Conservation (phyloP, 2,888 invertebrate species). For the Orthonychiurus folsomi region DNA sequence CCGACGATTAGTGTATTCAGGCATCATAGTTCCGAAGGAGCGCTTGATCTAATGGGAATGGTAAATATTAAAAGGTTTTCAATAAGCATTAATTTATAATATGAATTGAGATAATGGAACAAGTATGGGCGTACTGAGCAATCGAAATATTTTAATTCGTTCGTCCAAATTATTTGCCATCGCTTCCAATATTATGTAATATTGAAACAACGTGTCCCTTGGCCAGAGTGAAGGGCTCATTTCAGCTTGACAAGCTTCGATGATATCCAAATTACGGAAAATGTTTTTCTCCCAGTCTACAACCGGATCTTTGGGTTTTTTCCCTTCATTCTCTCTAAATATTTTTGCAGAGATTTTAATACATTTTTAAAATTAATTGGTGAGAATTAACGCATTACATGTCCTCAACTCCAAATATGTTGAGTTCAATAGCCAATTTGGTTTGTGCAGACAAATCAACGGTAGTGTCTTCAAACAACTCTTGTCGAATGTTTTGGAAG, state of each 20-base stretch:
- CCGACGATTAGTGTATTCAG: too few species aligned
- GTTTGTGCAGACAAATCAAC: background rate
- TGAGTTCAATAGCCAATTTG: conserved; percentile 5
- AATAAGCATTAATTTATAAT: background rate
- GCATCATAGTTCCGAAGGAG: conserved; percentile 2
- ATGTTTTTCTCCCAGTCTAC: conserved; percentile 35
- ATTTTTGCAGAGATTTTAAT: background rate
- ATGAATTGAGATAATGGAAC: background rate
- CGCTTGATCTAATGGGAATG: background rate
- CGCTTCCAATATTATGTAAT: conserved; percentile 33
- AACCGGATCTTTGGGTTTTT: conserved; percentile 18
- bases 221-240: conserved; percentile 34
- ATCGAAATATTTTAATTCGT: conserved; percentile 20
- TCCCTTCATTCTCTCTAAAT: conserved; percentile 21
- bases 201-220: conserved; percentile 34
- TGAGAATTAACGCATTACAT: background rate
- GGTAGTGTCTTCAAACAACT: conserved; percentile 14
- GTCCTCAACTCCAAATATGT: background rate
- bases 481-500: conserved; percentile 34
- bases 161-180: conserved; percentile 33
- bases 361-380: too few species aligned
- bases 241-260: conserved; percentile 19
- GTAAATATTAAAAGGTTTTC: background rate
- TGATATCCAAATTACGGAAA: conserved; percentile 31
- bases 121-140: conserved; percentile 23